These are phyloP conservation scores for Rhipidura dahli DNA, from an alignment of 2,113 vertebrate genomes.

Conservation along the genomic window DNA sequence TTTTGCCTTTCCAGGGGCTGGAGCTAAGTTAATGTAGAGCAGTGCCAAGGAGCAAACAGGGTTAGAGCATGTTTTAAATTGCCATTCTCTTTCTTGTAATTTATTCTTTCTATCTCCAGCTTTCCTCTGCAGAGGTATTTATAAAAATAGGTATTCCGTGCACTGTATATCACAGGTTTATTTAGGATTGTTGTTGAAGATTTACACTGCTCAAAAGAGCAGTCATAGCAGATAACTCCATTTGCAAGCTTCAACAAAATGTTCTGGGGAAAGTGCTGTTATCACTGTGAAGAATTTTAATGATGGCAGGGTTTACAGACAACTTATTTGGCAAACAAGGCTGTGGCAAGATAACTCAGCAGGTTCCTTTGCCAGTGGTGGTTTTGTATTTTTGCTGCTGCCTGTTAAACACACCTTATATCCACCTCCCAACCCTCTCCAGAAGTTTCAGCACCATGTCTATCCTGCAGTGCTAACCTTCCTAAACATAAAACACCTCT, in stretches of 20 bases:
- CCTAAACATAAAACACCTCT: neutral
- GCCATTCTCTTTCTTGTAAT: neutral
- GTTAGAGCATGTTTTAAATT: constrained; percentile 7
- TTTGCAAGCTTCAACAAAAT: constrained; percentile 46
- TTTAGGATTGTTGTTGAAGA: constrained; percentile 50
- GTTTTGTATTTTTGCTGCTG: neutral
- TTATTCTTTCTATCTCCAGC: neutral
- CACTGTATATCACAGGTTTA: constrained; percentile 19
- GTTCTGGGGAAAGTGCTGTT: neutral
- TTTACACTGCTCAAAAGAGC: constrained; percentile 54
- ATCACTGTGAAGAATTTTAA: constrained; percentile 20
- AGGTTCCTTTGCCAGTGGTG: neutral
- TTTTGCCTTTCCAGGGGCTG: neutral
- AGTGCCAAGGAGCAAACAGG: neutral
- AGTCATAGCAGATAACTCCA: constrained; percentile 40
- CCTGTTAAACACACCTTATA: neutral
- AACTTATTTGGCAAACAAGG: constrained; percentile 32
- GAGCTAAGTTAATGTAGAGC: neutral
- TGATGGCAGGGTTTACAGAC: constrained; percentile 32
- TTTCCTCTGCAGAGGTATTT: constrained; percentile 20
- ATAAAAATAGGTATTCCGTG: constrained; percentile 43
- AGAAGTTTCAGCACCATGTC: neutral
- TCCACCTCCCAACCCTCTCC: neutral
- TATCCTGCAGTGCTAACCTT: neutral
- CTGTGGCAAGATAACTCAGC: neutral